Percentiles rank a stretch among this genome's conserved stretches.
Evolutionary conservation across 2,113 vertebrate genomes (phyloP).

Genomic region (Xyrauchen texanus): DNA sequence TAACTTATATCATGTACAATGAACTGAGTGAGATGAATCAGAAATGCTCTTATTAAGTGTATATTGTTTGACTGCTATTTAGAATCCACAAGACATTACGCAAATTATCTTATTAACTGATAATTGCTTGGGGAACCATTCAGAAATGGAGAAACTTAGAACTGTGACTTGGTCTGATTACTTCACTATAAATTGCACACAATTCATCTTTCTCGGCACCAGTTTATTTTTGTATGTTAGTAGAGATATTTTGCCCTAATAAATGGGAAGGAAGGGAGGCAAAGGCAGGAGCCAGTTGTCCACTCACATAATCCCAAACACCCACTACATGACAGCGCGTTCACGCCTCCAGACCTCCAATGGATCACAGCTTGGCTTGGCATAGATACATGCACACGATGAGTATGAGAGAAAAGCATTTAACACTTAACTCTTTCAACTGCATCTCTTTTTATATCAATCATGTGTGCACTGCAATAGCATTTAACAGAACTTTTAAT

Average conservation of each 20-base stretch:
- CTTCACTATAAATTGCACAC: too few species aligned
- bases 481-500: too few species aligned
- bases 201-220: too few species aligned
- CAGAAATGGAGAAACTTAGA: too few species aligned
- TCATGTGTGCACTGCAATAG: too few species aligned
- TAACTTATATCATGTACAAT: constrained; percentile 10
- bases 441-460: too few species aligned
- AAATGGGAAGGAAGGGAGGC: constrained; percentile 14
- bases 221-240: too few species aligned
- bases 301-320: constrained; percentile 26
- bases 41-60: not conserved
- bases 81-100: not conserved
- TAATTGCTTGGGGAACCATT: not conserved
- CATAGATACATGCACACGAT: constrained; percentile 8
- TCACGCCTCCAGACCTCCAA: constrained; percentile 46
- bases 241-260: not conserved
- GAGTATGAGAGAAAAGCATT: not conserved
- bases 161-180: too few species aligned
- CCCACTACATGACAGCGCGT: constrained; percentile 45
- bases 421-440: too few species aligned
- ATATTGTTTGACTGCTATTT: not conserved
- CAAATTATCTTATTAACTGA: not conserved
- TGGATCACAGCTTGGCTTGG: constrained; percentile 44
- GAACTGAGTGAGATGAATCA: not conserved
- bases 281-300: constrained; percentile 29